These are phyloP conservation scores for Polypterus senegalus DNA, from an alignment of 2,113 vertebrate species.

Conservation along the genomic window DNA sequence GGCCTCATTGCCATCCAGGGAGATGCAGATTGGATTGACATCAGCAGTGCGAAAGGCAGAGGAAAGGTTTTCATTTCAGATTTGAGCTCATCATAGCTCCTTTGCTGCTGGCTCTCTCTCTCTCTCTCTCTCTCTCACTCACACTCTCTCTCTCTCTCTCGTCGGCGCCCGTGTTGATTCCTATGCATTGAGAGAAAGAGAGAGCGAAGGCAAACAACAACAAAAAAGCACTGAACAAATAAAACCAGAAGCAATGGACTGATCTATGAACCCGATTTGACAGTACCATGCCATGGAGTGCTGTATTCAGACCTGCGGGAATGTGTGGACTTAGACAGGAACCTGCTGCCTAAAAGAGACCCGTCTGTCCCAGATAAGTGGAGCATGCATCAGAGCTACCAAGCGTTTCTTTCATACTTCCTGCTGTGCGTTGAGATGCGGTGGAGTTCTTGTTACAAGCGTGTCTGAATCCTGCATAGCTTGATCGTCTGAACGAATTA, in stretches of 20 bases:
- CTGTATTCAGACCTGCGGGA: constrained; percentile 49
- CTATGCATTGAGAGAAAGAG: constrained; percentile 15
- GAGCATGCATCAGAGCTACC: constrained; percentile 48
- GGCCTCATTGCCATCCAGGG: constrained; percentile 46
- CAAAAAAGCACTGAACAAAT: background rate
- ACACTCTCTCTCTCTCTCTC: background rate
- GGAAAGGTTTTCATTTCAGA: constrained; percentile 5
- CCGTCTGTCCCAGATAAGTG: constrained; percentile 34
- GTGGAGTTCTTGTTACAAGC: constrained; percentile 35
- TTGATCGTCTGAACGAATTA: constrained; percentile 24
- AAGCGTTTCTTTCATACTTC: constrained; percentile 23
- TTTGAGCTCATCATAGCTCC: constrained; percentile 13
- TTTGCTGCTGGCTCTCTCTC: constrained; percentile 10
- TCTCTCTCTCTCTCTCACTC: background rate
- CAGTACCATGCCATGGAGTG: constrained; percentile 38
- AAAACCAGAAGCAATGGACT: background rate
- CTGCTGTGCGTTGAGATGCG: constrained; percentile 25
- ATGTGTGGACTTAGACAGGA: constrained; percentile 67
- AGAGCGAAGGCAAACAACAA: constrained; percentile 16
- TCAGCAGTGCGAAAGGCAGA: constrained; percentile 23
- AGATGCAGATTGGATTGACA: constrained; percentile 35
- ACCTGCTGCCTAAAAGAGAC: constrained; percentile 36
- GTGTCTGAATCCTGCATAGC: constrained; percentile 26
- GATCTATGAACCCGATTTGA: constrained; percentile 29
- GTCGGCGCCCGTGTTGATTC: constrained; percentile 3